phyloP scores from a whole-genome alignment of 2,113 vertebrate species.

The Oplegnathus fasciatus region DNA sequence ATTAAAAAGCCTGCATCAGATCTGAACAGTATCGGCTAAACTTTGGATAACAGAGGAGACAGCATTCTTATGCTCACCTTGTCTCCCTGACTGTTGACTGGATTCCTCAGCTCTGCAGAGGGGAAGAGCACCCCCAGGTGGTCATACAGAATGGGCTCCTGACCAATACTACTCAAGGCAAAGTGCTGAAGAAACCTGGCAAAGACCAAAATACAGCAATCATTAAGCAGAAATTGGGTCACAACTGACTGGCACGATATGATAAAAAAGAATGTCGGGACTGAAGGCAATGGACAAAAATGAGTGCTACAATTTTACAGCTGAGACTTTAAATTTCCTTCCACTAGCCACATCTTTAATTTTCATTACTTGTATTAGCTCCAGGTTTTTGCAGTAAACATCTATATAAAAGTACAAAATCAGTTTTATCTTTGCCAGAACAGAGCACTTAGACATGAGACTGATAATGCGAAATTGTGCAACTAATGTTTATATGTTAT shows the following conservation, averaged over 20 bases:
- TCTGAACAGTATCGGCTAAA: not conserved
- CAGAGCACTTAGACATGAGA: not conserved
- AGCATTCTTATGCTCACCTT: slow-evolving; percentile 85
- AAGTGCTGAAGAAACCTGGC: slow-evolving; percentile 93
- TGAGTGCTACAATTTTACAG: not conserved
- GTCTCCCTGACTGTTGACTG: slow-evolving; percentile 71
- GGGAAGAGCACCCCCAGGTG: slow-evolving; percentile 90
- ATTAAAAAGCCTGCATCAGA: slow-evolving; percentile 18
- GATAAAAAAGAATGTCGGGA: not conserved
- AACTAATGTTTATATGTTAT: too few species aligned
- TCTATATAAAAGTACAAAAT: not conserved
- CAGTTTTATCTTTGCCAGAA: not conserved
- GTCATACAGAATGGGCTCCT: slow-evolving; percentile 87
- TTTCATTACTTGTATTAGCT: not conserved
- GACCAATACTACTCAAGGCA: slow-evolving; percentile 88
- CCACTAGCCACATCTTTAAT: not conserved
- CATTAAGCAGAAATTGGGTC: not conserved
- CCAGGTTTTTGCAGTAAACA: not conserved
- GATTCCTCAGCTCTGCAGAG: slow-evolving; percentile 77
- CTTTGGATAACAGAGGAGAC: not conserved
- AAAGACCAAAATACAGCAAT: slow-evolving; percentile 42
- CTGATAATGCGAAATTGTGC: not conserved
- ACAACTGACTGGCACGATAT: not conserved
- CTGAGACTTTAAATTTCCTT: not conserved
- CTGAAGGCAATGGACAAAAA: not conserved